Evolutionary conservation across 2,888 invertebrate species (phyloP).

Genomic region (Troglohyphantes excavatus): DNA sequence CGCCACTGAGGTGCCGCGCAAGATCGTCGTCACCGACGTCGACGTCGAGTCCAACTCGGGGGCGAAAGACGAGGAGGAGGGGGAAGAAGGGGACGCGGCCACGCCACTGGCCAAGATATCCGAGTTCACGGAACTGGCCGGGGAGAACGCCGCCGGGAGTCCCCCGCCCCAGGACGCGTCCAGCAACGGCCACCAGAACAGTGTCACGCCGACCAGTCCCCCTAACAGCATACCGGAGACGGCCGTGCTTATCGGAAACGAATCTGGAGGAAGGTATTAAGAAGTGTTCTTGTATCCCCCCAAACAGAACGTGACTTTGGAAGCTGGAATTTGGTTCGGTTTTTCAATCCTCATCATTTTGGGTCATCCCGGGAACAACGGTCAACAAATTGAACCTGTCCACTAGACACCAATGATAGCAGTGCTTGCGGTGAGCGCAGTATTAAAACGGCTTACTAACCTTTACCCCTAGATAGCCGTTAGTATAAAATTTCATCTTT

Average conservation of each 20-base stretch:
- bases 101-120: slow-evolving; percentile 67
- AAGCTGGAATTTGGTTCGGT: background rate
- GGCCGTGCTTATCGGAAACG: slow-evolving; percentile 75
- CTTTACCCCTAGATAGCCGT: background rate
- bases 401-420: background rate
- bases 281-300: background rate
- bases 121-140: slow-evolving; percentile 62
- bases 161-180: background rate
- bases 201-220: slow-evolving; percentile 69
- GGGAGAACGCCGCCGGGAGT: background rate
- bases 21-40: slow-evolving; percentile 48
- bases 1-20: slow-evolving; percentile 59
- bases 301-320: background rate
- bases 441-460: background rate
- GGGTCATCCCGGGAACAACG: background rate
- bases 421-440: background rate
- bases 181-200: slow-evolving; percentile 58
- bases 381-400: background rate
- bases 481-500: background rate
- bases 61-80: slow-evolving; percentile 52
- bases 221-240: slow-evolving; percentile 79
- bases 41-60: slow-evolving; percentile 44
- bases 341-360: background rate
- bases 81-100: slow-evolving; percentile 33
- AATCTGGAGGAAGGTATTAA: slow-evolving; percentile 58